Base-by-base conservation (phyloP, 2,797 vertebrate genomes). In the Arnoldichthys spilopterus region DNA sequence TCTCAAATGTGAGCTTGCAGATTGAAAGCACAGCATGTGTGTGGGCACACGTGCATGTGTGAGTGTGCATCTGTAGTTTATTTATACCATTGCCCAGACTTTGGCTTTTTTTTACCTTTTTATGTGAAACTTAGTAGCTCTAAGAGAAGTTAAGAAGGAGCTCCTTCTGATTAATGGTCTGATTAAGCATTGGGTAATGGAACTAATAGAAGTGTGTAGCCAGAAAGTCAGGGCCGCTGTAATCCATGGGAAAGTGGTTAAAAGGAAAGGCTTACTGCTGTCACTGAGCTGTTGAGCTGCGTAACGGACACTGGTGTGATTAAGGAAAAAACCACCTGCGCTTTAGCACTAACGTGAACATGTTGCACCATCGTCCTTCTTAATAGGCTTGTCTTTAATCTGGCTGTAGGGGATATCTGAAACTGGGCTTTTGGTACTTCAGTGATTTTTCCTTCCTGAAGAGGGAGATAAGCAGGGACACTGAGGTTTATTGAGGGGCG, bases 201-300 rank as follows among this genome's bases (percentile, higher is more conserved):
- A 79, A 77, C 63, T 84, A 82, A 84, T 84, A 77, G 69, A 77
- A 77, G 71, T 59, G 61, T 61, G 53, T 77, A 64, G 74, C 69
- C 72, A 76, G 68, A 84, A 61, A 73, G 58, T 69, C 79, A 54
- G 15, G 30, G 54, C 62, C 53, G 11, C 26, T 20, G 63, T 79
- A 81, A 81, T 79, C 72, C 69, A 77, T 62, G 70, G 64, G 75
- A 72, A 77, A 56, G 77, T 63, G 68, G 49, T 70, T 64, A 68
- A 82, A 63, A 78, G 80, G 76, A 78, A 77, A 78, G 71, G 80
- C 66, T 82, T 82, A 82, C 43, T 66, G 68, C 76, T 72, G 77
- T 82, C 76, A 20, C 56, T 56, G 76, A 69, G 64, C 70, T 82
- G 59, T 61, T 53, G 62, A 47, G 62, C 80, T 70, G 74, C 71